phyloP scores from a whole-genome alignment of 2,113 vertebrate species.

The Podilymbus podiceps region DNA sequence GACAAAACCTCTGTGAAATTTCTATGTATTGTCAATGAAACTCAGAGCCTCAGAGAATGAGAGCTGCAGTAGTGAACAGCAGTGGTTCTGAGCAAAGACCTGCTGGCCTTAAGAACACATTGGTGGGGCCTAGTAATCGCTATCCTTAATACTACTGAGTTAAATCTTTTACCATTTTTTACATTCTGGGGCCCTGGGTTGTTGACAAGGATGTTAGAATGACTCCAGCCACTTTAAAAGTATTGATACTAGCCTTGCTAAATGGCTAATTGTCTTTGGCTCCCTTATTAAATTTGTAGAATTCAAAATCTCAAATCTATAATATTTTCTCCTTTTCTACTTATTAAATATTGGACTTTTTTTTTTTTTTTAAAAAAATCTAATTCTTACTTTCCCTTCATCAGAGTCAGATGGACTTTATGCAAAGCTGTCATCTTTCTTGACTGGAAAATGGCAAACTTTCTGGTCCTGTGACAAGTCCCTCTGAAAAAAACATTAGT shows the following conservation, averaged over 20 bases:
- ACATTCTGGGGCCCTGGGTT: neutral
- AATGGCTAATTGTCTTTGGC: neutral
- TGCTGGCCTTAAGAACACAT: neutral
- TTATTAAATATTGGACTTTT: neutral
- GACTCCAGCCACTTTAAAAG: neutral
- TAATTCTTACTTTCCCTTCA: neutral
- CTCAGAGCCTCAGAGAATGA: neutral
- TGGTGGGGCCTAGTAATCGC: neutral
- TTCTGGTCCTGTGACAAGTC: neutral
- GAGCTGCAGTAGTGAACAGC: neutral
- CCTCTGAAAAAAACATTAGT: neutral
- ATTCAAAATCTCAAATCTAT: neutral
- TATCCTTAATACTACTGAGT: neutral
- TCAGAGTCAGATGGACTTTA: neutral
- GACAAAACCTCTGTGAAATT: neutral
- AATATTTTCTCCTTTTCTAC: neutral
- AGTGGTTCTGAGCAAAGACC: neutral
- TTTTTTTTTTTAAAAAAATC: neutral
- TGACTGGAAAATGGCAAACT: neutral
- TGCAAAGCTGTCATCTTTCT: neutral
- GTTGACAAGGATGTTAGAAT: neutral
- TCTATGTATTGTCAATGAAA: neutral
- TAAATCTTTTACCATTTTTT: neutral
- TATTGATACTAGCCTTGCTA: neutral
- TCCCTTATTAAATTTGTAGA: neutral